Base-by-base conservation (phyloP, 2,888 invertebrate species). In the Herminia tarsipennalis region DNA sequence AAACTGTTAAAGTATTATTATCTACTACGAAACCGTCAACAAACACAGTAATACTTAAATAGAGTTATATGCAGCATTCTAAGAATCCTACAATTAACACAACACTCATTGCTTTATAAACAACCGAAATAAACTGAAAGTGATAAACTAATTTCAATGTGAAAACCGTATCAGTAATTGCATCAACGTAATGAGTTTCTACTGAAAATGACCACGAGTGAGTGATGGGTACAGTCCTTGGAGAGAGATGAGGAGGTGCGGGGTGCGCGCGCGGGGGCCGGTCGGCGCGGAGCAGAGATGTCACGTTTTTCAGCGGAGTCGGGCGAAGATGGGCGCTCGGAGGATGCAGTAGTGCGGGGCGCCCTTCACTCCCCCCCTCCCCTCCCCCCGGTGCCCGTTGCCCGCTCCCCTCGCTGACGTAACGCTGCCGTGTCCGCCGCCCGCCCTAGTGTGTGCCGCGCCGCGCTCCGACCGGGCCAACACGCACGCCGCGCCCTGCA, bases 401-500 rank as follows among this genome's bases (percentile, higher is more conserved):
- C 70, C 71, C 73, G 54, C 67, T 64, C 78, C 83, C 88, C 82
- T 69, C 84, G 83, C 88, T 91, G 88, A 90, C 92, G 88, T 90
- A 92, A 91, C 86, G 83, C 78, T 85, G 83, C 85, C 86, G 86
- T 80, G 84, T 77, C 81, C 81, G 69, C 78, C 78, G 84, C 87
- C 88, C 86, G 86, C 88, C 88, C 88, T 87, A 89, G 89, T 90
- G 86, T 83, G 87, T 82, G 82, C 83, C 87, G 86, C 87, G 90
- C 86, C 90, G 87, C 86, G 88, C 81, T 83, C 79, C 81, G 76
- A 81, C 80, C 75, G 84, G 79, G 84, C 82, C 72, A 76, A 67
- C 76, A 77, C 80, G 77, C 77, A 77, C 78, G 77, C 78, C 83
- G 86, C 78, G 86, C 84, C 78, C 83, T 77, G 63, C 75, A 79